A percentile compares a stretch with the other conserved stretches of the same genome.
Evolutionary conservation across 2,797 vertebrate genomes (phyloP).

Genomic region (Mormyrus hasselquistii): DNA sequence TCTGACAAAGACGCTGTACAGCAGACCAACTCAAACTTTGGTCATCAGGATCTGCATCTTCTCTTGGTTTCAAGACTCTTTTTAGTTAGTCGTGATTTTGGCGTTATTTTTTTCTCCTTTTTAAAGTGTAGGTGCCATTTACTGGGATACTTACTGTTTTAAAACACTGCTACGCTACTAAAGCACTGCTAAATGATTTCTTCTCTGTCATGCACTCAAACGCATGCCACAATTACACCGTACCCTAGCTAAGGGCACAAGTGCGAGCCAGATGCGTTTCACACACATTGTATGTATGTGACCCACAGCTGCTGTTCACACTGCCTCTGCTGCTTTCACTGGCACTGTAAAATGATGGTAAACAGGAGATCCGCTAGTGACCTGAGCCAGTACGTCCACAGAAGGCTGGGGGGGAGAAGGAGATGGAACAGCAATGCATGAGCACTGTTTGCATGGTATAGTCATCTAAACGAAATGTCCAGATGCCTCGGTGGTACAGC

Average conservation of each 20-base stretch:
- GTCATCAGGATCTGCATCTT: not conserved
- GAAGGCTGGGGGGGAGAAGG: not conserved
- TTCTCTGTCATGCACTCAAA: not conserved
- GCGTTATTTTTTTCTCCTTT: not conserved
- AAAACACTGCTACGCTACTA: not conserved
- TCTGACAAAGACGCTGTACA: not conserved
- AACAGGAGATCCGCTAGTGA: not conserved
- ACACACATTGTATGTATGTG: not conserved
- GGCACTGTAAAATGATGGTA: not conserved
- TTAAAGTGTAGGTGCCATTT: constrained; percentile 9
- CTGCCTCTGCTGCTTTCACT: not conserved
- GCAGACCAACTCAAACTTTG: not conserved
- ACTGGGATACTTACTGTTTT: not conserved
- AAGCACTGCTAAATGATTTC: not conserved
- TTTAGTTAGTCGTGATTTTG: not conserved
- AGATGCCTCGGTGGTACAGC: not conserved
- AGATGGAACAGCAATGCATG: not conserved
- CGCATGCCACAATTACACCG: not conserved
- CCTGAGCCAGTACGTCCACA: not conserved
- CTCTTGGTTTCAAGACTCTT: constrained; percentile 14
- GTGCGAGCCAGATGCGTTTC: not conserved
- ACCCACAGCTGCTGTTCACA: not conserved
- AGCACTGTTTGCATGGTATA: not conserved
- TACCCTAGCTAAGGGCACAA: not conserved
- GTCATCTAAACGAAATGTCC: not conserved